These are phyloP conservation scores for Tachina grossa DNA, from an alignment of 2,888 invertebrate genomes.

Conservation along the genomic window DNA sequence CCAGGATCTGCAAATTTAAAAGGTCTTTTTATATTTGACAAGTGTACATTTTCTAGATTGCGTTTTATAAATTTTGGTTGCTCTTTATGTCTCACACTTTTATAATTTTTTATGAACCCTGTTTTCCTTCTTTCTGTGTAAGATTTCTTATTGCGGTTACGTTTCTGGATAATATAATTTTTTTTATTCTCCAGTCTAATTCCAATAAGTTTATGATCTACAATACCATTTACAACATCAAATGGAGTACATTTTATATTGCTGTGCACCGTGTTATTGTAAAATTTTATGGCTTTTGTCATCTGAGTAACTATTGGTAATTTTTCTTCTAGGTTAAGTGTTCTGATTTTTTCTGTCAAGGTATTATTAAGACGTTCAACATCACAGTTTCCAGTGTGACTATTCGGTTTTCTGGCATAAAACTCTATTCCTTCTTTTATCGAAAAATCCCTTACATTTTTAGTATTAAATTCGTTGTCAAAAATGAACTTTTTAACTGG, in stretches of 20 bases:
- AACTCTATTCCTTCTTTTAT: too few species aligned
- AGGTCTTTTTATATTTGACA: conserved; percentile 22
- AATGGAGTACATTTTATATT: conserved; percentile 9
- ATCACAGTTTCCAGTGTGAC: too few species aligned
- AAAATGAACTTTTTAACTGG: conserved; percentile 18
- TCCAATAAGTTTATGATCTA: not conserved
- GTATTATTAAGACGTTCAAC: too few species aligned
- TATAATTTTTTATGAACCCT: conserved; percentile 31
- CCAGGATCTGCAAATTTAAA: conserved; percentile 15
- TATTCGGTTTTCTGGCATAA: too few species aligned
- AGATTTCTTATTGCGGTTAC: conserved; percentile 5
- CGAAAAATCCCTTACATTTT: conserved; percentile 27
- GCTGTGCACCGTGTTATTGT: conserved; percentile 2
- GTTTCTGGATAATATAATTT: not conserved
- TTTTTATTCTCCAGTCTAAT: conserved; percentile 9
- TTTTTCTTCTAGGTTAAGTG: not conserved
- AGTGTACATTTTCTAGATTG: conserved; percentile 13
- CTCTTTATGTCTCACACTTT: conserved; percentile 23
- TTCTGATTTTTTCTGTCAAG: too few species aligned
- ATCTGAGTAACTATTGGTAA: conserved; percentile 10
- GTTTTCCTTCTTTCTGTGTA: conserved; percentile 18
- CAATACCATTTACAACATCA: not conserved
- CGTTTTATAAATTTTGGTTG: conserved; percentile 28
- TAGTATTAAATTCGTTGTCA: not conserved
- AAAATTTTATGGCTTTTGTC: conserved; percentile 18